phyloP scores from a whole-genome alignment of 1,140 invertebrate species.

The Eumeta japonica region DNA sequence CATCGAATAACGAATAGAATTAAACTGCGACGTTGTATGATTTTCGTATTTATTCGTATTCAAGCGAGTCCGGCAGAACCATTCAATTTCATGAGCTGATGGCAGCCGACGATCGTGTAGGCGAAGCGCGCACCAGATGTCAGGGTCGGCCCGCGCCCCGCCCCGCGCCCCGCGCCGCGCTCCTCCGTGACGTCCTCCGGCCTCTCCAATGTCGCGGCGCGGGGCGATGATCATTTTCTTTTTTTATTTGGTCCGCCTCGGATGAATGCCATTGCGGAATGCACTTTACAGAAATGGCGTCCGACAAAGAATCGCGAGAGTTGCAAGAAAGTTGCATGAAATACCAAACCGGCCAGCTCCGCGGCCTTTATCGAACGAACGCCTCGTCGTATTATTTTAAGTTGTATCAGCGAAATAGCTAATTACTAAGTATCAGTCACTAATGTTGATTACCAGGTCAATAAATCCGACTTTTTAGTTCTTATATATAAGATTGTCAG shows the following conservation, averaged over 20 bases:
- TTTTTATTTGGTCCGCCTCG: slow-evolving; percentile 24
- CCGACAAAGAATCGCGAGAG: slow-evolving; percentile 32
- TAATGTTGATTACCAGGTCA: no score
- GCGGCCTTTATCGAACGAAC: slow-evolving; percentile 40
- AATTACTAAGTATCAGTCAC: no score
- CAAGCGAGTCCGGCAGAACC: no score
- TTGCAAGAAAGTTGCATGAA: slow-evolving; percentile 55
- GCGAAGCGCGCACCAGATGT: slow-evolving; percentile 25
- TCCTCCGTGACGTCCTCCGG: slow-evolving; percentile 10
- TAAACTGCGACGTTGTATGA: no score
- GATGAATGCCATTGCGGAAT: slow-evolving; percentile 30
- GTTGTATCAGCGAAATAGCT: no score
- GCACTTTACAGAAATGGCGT: slow-evolving; percentile 36
- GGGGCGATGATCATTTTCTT: slow-evolving; percentile 20
- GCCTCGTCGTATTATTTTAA: no score
- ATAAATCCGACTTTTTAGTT: no score
- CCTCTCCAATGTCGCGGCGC: slow-evolving; percentile 1
- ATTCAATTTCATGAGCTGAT: slow-evolving; percentile 20
- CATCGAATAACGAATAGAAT: no score
- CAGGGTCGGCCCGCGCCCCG: slow-evolving; percentile 22
- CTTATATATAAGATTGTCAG: no score
- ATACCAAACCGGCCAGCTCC: slow-evolving; percentile 21
- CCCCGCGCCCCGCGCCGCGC: slow-evolving; percentile 13
- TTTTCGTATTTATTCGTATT: no score
- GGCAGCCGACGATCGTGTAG: slow-evolving; percentile 37